Conservation (phyloP, 2,113 vertebrate genomes). For the Hemiprocne comata region DNA sequence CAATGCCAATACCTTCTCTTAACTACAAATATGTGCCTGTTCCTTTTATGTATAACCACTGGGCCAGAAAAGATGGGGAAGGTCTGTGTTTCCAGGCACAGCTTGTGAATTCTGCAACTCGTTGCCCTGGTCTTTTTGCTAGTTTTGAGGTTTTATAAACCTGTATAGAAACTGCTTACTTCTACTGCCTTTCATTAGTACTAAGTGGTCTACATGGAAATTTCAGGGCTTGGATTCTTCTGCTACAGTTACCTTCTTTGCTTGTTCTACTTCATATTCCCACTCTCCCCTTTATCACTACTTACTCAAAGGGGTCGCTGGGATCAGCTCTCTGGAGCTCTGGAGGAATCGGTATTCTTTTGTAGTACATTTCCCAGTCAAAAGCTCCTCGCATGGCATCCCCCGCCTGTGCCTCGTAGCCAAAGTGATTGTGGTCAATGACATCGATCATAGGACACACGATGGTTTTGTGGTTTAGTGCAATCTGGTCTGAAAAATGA, state of each 20-base stretch:
- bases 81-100: not conserved
- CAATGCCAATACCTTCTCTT: not conserved
- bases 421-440: conserved; percentile 95
- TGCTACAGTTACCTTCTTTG: not conserved
- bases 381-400: conserved; percentile 92
- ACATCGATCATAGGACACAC: conserved; percentile 94
- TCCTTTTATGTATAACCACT: not conserved
- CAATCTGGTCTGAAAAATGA: conserved; percentile 89
- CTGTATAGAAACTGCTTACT: not conserved
- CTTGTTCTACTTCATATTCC: not conserved
- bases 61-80: not conserved
- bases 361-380: conserved; percentile 97
- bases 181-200: not conserved
- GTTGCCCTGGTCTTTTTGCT: not conserved
- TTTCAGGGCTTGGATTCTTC: not conserved
- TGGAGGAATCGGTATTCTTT: conserved; percentile 89
- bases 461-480: conserved; percentile 89
- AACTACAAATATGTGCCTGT: not conserved
- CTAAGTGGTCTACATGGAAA: not conserved
- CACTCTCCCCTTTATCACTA: conserved; percentile 52
- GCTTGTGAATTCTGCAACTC: not conserved
- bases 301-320: conserved; percentile 92
- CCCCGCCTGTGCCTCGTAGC: conserved; percentile 90
- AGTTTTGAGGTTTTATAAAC: not conserved
- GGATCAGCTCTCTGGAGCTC: conserved; percentile 87